phyloP scores from a whole-genome alignment of 2,113 vertebrate genomes.

The Ameiurus melas region DNA sequence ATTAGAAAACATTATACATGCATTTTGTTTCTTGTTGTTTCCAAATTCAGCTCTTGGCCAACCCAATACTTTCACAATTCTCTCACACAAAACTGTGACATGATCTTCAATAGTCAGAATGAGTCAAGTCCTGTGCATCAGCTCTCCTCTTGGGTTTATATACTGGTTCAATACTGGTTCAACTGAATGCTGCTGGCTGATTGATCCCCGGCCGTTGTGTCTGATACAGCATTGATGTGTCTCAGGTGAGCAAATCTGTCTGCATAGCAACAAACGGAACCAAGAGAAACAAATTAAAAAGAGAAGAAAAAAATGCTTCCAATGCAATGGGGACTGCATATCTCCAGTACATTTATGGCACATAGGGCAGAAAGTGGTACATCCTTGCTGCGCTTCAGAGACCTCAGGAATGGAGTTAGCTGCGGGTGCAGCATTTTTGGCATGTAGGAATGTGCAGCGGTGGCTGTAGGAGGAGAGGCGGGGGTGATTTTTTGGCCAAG shows the following conservation, averaged over 20 bases:
- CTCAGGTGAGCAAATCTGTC: conserved; percentile 33
- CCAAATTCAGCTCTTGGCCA: conserved; percentile 35
- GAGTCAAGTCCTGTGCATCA: conserved; percentile 5
- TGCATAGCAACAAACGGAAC: conserved; percentile 13
- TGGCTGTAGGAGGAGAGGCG: conserved; percentile 34
- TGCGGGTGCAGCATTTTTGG: conserved; percentile 41
- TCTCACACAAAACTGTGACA: not conserved
- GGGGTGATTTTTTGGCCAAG: conserved; percentile 40
- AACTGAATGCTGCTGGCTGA: not conserved
- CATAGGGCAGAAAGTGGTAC: not conserved
- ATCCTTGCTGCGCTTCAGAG: conserved; percentile 30
- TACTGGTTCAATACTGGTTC: not conserved
- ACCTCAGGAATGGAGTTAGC: conserved; percentile 48
- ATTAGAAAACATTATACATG: conserved; percentile 12
- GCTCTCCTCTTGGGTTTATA: conserved; percentile 20
- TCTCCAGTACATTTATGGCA: conserved; percentile 28
- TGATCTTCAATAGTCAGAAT: conserved; percentile 9
- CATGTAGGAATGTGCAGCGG: conserved; percentile 38
- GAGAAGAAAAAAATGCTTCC: not conserved
- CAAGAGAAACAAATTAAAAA: not conserved
- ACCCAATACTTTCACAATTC: conserved; percentile 1
- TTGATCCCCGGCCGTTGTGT: conserved; percentile 20
- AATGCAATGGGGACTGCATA: not conserved
- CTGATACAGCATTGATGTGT: conserved; percentile 1
- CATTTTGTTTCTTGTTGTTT: conserved; percentile 41